Evolutionary conservation across 2,888 invertebrate genomes (phyloP).

Genomic region (Cyaniris semiargus): DNA sequence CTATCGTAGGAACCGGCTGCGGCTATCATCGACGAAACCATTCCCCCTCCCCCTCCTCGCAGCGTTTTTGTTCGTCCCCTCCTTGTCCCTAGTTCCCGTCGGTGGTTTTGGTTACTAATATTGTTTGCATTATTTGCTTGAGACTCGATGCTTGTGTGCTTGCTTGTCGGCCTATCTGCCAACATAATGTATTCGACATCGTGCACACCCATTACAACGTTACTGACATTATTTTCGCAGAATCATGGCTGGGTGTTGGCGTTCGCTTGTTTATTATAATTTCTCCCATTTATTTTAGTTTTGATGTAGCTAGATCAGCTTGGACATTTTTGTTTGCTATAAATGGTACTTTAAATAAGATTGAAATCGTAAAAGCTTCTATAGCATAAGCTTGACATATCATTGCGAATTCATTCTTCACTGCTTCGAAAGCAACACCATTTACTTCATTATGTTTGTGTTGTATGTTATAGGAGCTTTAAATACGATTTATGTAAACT

Average conservation of each 20-base stretch:
- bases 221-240: constrained; percentile 47
- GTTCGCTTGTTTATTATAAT: constrained; percentile 44
- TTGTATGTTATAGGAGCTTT: constrained; percentile 56
- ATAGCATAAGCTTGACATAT: constrained; percentile 55
- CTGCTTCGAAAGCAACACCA: constrained; percentile 1
- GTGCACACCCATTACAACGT: not conserved
- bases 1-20: constrained; percentile 73
- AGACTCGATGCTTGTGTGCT: constrained; percentile 52
- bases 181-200: constrained; percentile 50
- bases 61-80: constrained; percentile 52
- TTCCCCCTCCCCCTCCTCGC: constrained; percentile 59
- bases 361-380: constrained; percentile 57
- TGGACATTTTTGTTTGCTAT: constrained; percentile 44
- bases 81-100: constrained; percentile 61
- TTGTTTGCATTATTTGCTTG: constrained; percentile 62
- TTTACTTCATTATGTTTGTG: not conserved
- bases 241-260: constrained; percentile 37
- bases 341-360: constrained; percentile 37
- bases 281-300: constrained; percentile 42
- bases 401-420: constrained; percentile 23
- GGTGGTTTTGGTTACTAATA: constrained; percentile 59
- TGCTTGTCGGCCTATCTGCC: constrained; percentile 55
- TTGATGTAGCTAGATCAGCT: constrained; percentile 46
- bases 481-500: constrained; percentile 33
- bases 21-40: constrained; percentile 76